Evolutionary conservation across 2,113 vertebrate genomes (phyloP), one percentile per base, ranked within the genome.

Genomic region (Pterocles burchelli): DNA sequence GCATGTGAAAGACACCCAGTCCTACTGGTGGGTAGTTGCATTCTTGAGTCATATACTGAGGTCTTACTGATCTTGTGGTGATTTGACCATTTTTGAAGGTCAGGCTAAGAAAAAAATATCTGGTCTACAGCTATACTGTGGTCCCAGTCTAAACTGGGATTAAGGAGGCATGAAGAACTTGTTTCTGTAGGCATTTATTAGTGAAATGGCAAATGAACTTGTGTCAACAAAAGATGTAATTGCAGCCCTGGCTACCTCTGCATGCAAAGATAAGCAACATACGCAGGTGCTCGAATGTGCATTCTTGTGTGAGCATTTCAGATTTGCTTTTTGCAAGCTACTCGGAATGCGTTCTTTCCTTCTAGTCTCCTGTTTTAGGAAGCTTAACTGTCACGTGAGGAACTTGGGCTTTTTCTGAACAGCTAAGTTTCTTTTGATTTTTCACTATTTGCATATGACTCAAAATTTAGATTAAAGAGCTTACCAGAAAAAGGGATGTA

Each of bases 381-480:
- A 79, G 43, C 51, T 79, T 38, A 54, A 33, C 67, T 91, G 28
- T 61, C 51, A 38, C 33, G 67, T 85, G 88, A 78, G 79, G 67
- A 91, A 74, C 48, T 67, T 36, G 7, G 12, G 68, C 51, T 93
- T 90, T 96, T 84, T 88, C 67, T 77, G 33, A 83, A 45, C 43
- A 91, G 45, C 29, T n/a, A 57, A 51, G 20, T 83, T 94, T 85
- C 55, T 85, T 94, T 92, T 92, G 28, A 85, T 88, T 90, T 90
- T 80, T 65, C 51, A 66, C 48, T 85, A 74, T 96, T 94, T 93
- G 48, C 75, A 63, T 88, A 77, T 71, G 63, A 77, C 57, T 77
- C 51, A 59, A 91, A 86, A 77, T 76, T 95, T 88, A 85, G 51
- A 74, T 94, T 90, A 90, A 57, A 57, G 52, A 77, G 54, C n/a